phyloP scores from a whole-genome alignment of 2,113 vertebrate species.

The Galemys pyrenaicus region DNA sequence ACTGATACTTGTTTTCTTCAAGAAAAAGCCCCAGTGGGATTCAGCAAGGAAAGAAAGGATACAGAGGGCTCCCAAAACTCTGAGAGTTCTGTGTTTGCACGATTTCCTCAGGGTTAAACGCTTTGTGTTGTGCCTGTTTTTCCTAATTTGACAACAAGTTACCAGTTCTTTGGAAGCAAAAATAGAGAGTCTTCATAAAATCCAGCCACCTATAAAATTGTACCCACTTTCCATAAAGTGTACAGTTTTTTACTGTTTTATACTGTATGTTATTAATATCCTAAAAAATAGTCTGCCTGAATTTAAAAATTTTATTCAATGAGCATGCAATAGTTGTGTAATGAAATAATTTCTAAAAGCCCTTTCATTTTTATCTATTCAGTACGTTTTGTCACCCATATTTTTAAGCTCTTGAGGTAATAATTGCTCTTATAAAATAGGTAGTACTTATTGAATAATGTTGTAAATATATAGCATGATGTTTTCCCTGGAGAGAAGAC shows the following conservation, averaged over 20 bases:
- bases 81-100: not conserved
- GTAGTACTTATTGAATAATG: not conserved
- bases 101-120: not conserved
- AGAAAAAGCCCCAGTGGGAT: not conserved
- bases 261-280: no score
- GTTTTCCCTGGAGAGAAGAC: not conserved
- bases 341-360: not conserved
- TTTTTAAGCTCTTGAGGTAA: not conserved
- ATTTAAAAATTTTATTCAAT: not conserved
- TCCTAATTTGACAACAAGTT: constrained; percentile 1
- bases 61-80: not conserved
- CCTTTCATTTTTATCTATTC: not conserved
- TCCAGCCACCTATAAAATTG: not conserved
- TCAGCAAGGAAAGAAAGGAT: not conserved
- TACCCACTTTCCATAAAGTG: not conserved
- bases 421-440: not conserved
- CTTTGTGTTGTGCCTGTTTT: not conserved
- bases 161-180: not conserved
- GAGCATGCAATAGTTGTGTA: not conserved
- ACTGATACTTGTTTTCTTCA: constrained; percentile 1
- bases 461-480: not conserved
- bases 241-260: not conserved
- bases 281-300: not conserved
- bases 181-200: not conserved
- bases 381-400: not conserved